Evolutionary conservation across 2,888 invertebrate species (phyloP).

Genomic region (Tenthredo distinguenda): DNA sequence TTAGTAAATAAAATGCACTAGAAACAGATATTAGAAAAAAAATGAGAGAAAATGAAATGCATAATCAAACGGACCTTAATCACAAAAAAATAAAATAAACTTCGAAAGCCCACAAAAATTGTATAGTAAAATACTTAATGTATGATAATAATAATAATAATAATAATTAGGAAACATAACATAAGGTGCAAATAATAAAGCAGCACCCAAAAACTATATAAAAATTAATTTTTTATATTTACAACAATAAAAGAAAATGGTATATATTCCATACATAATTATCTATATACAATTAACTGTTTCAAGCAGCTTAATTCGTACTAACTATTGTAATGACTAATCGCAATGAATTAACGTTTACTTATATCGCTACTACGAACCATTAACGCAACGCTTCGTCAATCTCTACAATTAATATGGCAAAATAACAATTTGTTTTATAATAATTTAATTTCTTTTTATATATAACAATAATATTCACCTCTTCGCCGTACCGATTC

Average conservation of each 20-base stretch:
- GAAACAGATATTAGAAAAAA: neutral
- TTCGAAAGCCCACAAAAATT: constrained; percentile 1
- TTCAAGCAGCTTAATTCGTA: constrained; percentile 9
- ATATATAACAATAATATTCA: constrained; percentile 2
- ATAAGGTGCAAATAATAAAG: constrained; percentile 61
- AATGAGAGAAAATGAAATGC: constrained; percentile 33
- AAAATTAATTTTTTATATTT: constrained; percentile 66
- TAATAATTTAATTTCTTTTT: neutral
- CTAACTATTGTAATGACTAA: constrained; percentile 17
- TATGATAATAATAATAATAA: no score
- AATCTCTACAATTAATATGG: constrained; percentile 5
- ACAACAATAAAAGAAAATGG: constrained; percentile 57
- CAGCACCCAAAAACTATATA: constrained; percentile 57
- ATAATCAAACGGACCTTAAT: neutral
- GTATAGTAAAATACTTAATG: neutral
- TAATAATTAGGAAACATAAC: neutral
- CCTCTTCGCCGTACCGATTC: neutral
- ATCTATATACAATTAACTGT: constrained; percentile 10
- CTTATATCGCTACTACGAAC: neutral
- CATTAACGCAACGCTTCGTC: neutral
- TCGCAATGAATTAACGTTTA: neutral
- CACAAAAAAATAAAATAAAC: neutral
- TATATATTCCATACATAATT: constrained; percentile 1
- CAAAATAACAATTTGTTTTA: constrained; percentile 20
- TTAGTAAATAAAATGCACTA: constrained; percentile 24